Evolutionary conservation across 2,888 invertebrate species (phyloP).

Genomic region (Punctoribates punctum): DNA sequence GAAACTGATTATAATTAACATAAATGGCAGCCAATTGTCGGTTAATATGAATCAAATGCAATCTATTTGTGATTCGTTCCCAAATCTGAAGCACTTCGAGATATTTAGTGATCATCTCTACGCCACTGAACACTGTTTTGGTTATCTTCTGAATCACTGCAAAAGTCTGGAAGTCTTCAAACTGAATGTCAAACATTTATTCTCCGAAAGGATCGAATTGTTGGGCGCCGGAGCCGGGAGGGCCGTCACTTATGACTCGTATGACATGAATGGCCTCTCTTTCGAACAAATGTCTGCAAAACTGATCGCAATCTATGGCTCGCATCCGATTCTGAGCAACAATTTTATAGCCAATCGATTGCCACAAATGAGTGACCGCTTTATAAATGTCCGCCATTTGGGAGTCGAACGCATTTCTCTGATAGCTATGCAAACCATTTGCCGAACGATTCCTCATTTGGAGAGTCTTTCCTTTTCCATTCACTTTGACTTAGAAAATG

Average conservation of each 20-base stretch:
- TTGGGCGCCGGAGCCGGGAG: not conserved
- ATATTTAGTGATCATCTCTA: not conserved
- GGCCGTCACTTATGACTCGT: not conserved
- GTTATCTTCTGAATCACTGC: not conserved
- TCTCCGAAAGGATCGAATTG: not conserved
- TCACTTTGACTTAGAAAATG: not conserved
- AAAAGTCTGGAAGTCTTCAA: not conserved
- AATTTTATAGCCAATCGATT: not conserved
- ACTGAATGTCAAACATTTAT: not conserved
- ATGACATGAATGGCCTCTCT: not conserved
- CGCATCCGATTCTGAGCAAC: not conserved
- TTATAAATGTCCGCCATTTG: not conserved
- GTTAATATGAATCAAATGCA: not conserved
- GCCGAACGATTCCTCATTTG: not conserved
- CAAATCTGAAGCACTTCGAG: not conserved
- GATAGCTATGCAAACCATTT: not conserved
- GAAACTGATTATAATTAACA: constrained; percentile 1
- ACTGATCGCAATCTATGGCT: not conserved
- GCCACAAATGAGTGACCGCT: no score
- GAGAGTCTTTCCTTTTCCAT: constrained; percentile 1
- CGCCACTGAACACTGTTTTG: not conserved
- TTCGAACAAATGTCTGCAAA: not conserved
- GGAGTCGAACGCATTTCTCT: not conserved
- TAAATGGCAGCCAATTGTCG: not conserved
- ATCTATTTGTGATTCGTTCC: not conserved